A percentile compares a stretch with the other conserved stretches of the same genome.
phyloP scores from a whole-genome alignment of 2,113 vertebrate genomes.

The Pimephales promelas region DNA sequence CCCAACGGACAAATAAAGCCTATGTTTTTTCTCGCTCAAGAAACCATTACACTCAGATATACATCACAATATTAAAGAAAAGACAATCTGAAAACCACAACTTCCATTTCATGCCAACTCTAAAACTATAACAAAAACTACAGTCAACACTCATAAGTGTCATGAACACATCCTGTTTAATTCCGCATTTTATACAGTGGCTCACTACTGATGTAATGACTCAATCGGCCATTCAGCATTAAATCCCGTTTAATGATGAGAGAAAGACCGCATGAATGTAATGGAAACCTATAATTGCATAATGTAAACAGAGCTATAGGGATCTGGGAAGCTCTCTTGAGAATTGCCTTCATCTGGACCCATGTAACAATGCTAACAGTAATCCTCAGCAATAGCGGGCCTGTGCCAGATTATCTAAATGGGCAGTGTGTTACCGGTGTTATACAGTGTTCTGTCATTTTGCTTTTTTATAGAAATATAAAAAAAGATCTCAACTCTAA shows the following conservation, averaged over 20 bases:
- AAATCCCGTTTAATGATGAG: constrained; percentile 22
- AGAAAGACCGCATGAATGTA: background rate
- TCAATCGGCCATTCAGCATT: background rate
- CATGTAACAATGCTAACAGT: constrained; percentile 9
- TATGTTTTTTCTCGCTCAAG: background rate
- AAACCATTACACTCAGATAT: background rate
- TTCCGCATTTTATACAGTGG: background rate
- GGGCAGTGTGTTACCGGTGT: no score
- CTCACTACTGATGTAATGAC: constrained; percentile 19
- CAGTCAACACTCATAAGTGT: background rate
- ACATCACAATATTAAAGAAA: background rate
- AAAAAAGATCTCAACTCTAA: no score
- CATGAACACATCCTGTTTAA: background rate
- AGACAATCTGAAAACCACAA: background rate
- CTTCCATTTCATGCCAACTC: background rate
- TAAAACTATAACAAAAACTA: background rate
- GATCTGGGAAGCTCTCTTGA: constrained; percentile 15
- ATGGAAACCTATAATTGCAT: constrained; percentile 2
- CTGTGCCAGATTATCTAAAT: constrained; percentile 23
- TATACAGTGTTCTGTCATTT: no score
- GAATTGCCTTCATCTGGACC: constrained; percentile 20
- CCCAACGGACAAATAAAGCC: background rate
- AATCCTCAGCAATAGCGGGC: background rate
- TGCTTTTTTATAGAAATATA: no score
- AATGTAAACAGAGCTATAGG: constrained; percentile 12